A percentile compares a stretch with the other conserved stretches of the same genome.
phyloP scores from a whole-genome alignment of 2,888 invertebrate species.

The Athrips mouffetella region DNA sequence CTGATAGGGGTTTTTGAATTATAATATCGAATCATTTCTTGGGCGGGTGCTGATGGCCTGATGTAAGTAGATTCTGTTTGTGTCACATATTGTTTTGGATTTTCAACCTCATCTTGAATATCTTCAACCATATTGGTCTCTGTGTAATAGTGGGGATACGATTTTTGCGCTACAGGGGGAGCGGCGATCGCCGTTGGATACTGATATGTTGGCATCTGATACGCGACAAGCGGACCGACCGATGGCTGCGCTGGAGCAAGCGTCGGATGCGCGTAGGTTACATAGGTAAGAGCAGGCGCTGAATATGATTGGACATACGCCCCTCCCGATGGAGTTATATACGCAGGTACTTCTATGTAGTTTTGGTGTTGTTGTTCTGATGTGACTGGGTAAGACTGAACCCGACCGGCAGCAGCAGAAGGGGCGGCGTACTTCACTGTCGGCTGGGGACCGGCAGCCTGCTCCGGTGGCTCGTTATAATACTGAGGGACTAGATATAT shows the following conservation, averaged over 20 bases:
- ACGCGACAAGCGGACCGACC: slow-evolving; percentile 47
- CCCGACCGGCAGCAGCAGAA: slow-evolving; percentile 27
- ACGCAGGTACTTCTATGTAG: slow-evolving; percentile 55
- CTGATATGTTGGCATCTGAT: slow-evolving; percentile 53
- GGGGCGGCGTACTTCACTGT: slow-evolving; percentile 44
- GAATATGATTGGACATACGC: slow-evolving; percentile 34
- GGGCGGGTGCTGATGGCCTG: slow-evolving; percentile 31
- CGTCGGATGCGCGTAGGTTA: slow-evolving; percentile 54
- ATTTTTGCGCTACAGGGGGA: slow-evolving; percentile 44
- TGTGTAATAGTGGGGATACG: slow-evolving; percentile 48
- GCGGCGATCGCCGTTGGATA: slow-evolving; percentile 46
- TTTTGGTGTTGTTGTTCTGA: slow-evolving; percentile 50
- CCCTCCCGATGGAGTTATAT: slow-evolving; percentile 47
- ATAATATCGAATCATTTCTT: slow-evolving; percentile 57
- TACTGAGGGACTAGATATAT: slow-evolving; percentile 70
- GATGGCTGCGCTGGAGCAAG: slow-evolving; percentile 41
- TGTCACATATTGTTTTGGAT: slow-evolving; percentile 43
- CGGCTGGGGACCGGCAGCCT: slow-evolving; percentile 30
- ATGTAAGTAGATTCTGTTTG: slow-evolving; percentile 47
- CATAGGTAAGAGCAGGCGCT: slow-evolving; percentile 35
- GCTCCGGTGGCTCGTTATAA: slow-evolving; percentile 48
- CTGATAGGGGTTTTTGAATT: slow-evolving; percentile 49
- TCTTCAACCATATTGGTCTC: slow-evolving; percentile 53
- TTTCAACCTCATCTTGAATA: slow-evolving; percentile 42
- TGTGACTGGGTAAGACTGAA: slow-evolving; percentile 38